Base-by-base conservation (phyloP, 1,140 invertebrate species). In the Stegodyphus mimosarum region DNA sequence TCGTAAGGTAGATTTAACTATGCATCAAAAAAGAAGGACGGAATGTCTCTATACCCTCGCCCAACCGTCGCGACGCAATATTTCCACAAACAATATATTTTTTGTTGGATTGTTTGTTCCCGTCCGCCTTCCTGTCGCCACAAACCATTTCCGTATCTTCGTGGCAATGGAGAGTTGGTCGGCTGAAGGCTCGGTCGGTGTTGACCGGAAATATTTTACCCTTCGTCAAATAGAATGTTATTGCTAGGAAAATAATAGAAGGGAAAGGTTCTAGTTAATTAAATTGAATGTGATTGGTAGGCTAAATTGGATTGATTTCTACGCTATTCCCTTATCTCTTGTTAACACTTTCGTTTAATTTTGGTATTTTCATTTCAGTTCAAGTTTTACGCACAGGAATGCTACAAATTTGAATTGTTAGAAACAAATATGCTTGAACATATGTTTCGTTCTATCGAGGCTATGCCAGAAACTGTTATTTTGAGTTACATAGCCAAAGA, bases 11-110 rank as follows among this genome's bases (percentile, higher is more conserved):
- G 53, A 55, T 74, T 74, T 74, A 74, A 74, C 51, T 74, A 74
- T 55, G 72, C 52, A 52, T 74, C 72, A 18, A 60, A 74, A 60
- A 10, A 60, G 53, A 60, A 13, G 17, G 33, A 11, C 17, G 52
- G 17, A 6, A 52, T 13, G 71, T 33, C 33, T 33, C 33, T 10
- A n/a, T 51, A 73, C 53, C n/a, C 33, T 33, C 9, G 33, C n/a
- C 74, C 48, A 18, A 9, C 51, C 13, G 74, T 66, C 75, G 75
- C 75, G 75, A 77, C 75, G 66, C 33, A 33, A 67, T 66, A 77
- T 74, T 52, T 74, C 53, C 51, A 17, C 60, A 64, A 67, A 77
- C 75, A 77, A 67, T 67, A 77, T 77, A 63, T 77, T 77, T 51
- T 77, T 77, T 55, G 64, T 33, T 33, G 33, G 33, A 33, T 33